Conservation (phyloP, 2,797 vertebrate species). For the Esox masquinongy region DNA sequence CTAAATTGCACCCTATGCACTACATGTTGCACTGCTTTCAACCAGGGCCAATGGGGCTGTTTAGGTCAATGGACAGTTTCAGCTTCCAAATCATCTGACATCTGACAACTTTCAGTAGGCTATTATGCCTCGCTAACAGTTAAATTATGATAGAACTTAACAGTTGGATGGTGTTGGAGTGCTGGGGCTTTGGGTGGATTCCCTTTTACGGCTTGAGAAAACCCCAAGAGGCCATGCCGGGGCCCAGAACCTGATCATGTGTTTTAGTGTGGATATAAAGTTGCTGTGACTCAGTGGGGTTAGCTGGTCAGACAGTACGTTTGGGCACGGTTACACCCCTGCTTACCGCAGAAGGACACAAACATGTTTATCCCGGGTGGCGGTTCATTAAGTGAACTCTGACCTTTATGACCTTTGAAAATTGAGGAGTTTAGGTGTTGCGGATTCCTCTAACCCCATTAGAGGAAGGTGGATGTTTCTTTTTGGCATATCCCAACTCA, state of each 20-base stretch:
- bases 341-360: slow-evolving; percentile 13
- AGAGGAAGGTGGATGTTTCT: too few relatives aligned
- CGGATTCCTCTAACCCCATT: too few relatives aligned
- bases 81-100: slow-evolving; percentile 63
- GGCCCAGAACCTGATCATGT: slow-evolving; percentile 52
- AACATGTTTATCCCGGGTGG: neutral
- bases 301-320: slow-evolving; percentile 14
- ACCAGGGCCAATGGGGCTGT: too few relatives aligned
- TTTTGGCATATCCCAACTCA: too few relatives aligned
- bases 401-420: neutral
- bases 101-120: slow-evolving; percentile 51
- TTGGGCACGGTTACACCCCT: slow-evolving; percentile 27
- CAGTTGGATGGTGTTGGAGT: slow-evolving; percentile 41
- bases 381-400: neutral
- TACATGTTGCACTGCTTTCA: too few relatives aligned
- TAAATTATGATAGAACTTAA: slow-evolving; percentile 39
- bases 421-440: too few relatives aligned
- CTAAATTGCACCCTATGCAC: slow-evolving; percentile 27
- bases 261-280: slow-evolving; percentile 53
- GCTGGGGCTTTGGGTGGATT: slow-evolving; percentile 40
- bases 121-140: slow-evolving; percentile 55
- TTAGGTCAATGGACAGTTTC: slow-evolving; percentile 37
- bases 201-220: slow-evolving; percentile 50
- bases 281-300: slow-evolving; percentile 30
- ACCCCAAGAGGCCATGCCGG: slow-evolving; percentile 45